A percentile compares a stretch with the other conserved stretches of the same genome.
Evolutionary conservation across 2,797 vertebrate species (phyloP).

Genomic region (Galaxias olidus): DNA sequence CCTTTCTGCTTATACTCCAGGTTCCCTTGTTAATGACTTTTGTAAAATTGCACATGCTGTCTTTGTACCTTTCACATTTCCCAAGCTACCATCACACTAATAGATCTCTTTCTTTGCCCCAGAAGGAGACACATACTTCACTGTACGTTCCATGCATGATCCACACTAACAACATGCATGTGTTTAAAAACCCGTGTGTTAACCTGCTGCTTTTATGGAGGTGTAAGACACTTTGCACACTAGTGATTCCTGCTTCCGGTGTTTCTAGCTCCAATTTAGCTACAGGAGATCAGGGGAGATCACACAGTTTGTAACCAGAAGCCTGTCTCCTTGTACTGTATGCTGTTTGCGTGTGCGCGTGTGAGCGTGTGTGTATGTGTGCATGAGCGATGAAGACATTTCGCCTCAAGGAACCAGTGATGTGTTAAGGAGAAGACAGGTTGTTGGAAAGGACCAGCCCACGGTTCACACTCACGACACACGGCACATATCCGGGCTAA

Average conservation of each 20-base stretch:
- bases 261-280: conserved; percentile 22
- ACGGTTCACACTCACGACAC: conserved; percentile 31
- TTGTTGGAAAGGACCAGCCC: not conserved
- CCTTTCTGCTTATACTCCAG: too few species aligned
- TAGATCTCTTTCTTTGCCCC: too few species aligned
- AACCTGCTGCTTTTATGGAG: conserved; percentile 54
- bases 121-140: too few species aligned
- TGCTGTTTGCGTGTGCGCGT: not conserved
- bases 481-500: conserved; percentile 29
- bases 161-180: too few species aligned
- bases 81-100: not conserved
- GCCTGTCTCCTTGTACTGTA: not conserved
- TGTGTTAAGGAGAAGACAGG: conserved; percentile 10
- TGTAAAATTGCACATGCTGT: too few species aligned
- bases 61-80: too few species aligned
- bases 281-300: conserved; percentile 45
- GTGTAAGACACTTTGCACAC: conserved; percentile 52
- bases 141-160: not conserved
- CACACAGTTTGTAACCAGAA: not conserved
- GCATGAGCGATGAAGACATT: not conserved
- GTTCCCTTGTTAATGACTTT: too few species aligned
- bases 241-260: conserved; percentile 34
- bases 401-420: conserved; percentile 4
- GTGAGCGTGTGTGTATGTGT: not conserved
- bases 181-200: conserved; percentile 1